Evolutionary conservation across 2,888 invertebrate species (phyloP).

Genomic region (Tanypteryx hageni): DNA sequence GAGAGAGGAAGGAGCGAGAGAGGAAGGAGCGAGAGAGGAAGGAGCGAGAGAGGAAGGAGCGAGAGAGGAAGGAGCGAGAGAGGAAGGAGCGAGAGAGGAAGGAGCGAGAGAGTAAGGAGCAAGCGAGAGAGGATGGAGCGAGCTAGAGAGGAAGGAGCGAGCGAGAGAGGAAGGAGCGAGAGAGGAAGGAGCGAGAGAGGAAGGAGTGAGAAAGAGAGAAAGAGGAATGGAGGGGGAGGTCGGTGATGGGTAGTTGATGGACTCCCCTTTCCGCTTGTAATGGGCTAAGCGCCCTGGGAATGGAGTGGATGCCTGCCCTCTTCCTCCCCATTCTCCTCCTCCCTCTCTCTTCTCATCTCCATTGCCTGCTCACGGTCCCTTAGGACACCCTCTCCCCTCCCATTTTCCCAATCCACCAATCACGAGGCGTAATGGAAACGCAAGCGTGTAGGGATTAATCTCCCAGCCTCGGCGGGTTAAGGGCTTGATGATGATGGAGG

Average conservation of each 20-base stretch:
- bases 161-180: too few species aligned
- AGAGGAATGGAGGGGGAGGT: neutral
- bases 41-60: too few species aligned
- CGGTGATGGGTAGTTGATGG: slow-evolving; percentile 30
- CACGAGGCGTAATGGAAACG: slow-evolving; percentile 54
- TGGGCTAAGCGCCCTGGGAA: neutral
- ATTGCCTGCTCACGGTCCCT: neutral
- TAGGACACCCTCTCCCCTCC: neutral
- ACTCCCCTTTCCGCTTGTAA: slow-evolving; percentile 11
- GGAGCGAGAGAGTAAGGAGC: too few species aligned
- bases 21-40: too few species aligned
- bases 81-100: neutral
- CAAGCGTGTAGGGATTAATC: slow-evolving; percentile 44
- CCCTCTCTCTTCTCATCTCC: neutral
- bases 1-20: neutral
- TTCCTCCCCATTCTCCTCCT: neutral
- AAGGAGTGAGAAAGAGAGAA: neutral
- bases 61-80: too few species aligned
- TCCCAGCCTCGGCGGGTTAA: slow-evolving; percentile 11
- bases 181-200: neutral
- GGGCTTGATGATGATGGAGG: slow-evolving; percentile 41
- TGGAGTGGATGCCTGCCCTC: neutral
- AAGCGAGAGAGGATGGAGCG: too few species aligned
- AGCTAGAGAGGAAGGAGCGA: neutral
- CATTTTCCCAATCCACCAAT: slow-evolving; percentile 38